phyloP scores from a whole-genome alignment of 2,888 invertebrate genomes.

The Euzophera pinguis region DNA sequence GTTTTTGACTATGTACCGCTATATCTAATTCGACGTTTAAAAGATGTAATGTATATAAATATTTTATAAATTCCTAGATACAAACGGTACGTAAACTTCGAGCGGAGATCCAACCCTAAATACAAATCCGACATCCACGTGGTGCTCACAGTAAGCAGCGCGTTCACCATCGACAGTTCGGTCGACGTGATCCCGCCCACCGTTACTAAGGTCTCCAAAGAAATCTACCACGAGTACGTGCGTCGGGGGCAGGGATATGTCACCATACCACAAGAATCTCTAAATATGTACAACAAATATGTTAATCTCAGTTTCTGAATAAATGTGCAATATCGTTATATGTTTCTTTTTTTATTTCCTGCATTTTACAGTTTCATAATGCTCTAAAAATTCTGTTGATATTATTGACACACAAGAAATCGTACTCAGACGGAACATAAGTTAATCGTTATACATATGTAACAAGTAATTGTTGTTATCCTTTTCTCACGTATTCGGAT shows the following conservation, averaged over 20 bases:
- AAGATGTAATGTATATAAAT: no score
- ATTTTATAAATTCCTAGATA: conserved; percentile 76
- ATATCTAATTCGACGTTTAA: no score
- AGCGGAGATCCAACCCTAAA: conserved; percentile 79
- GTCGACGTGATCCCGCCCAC: conserved; percentile 83
- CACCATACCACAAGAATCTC: conserved; percentile 46
- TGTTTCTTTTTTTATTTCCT: no score
- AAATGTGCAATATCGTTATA: not conserved
- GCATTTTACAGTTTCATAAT: no score
- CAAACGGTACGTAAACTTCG: conserved; percentile 80
- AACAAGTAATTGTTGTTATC: no score
- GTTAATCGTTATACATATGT: no score
- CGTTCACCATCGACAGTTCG: conserved; percentile 82
- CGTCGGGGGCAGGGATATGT: conserved; percentile 74
- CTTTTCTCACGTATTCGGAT: no score
- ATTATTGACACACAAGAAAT: no score
- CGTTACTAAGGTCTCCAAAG: conserved; percentile 80
- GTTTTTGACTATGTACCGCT: no score
- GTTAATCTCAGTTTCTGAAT: conserved; percentile 44
- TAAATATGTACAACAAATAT: conserved; percentile 55
- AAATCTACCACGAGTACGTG: conserved; percentile 86
- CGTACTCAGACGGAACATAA: no score
- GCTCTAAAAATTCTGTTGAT: no score
- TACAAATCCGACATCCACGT: conserved; percentile 72
- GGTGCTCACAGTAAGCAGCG: conserved; percentile 81